Evolutionary conservation across 2,113 vertebrate species (phyloP), one percentile per base, ranked within the genome.

Genomic region (Oriolus oriolus): DNA sequence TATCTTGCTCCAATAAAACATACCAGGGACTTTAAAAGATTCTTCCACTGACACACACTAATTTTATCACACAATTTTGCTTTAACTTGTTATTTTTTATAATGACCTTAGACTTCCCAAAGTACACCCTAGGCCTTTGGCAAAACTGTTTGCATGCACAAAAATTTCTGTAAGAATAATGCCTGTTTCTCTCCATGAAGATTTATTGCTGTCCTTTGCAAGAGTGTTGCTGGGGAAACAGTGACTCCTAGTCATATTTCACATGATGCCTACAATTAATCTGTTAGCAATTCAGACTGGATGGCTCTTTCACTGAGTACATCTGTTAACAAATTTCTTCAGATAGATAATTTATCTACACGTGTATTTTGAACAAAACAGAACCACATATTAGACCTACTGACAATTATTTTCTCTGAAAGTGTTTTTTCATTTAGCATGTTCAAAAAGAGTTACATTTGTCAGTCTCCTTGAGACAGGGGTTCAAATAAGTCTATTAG

Each of bases 221-320:
- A 74, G 74, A 74, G 59, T 79, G 93, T 96, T 94, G 76, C 95
- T 95, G 90, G 76, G 93, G 90, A 95, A 96, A 95, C 80, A 49
- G 88, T 81, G 71, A 87, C 70, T 95, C 64, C 96, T 86, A 95
- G 83, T 96, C 95, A 90, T 92, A 71, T 93, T 96, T 96, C 92
- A 95, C 76, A 93, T 94, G 85, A 95, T 90, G 79, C 45, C 41
- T 86, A 50, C 85, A 94, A 96, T 84, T 92, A 92, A 79, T 90
- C 88, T 89, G 18, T 70, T 93, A 66, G 37, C 60, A 87, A 74
- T 90, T 88, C 49, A 22, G 45, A 57, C 49, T 81, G 59, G 47
- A 54, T 88, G 44, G 47, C 31, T 94, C 41, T 86, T 90, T 90
- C 85, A 75, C 26, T 71, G 81, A 30, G 26, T 75, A 52, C 68